Base-by-base conservation (phyloP, 2,797 vertebrate species). In the Sebastes baramenuke region DNA sequence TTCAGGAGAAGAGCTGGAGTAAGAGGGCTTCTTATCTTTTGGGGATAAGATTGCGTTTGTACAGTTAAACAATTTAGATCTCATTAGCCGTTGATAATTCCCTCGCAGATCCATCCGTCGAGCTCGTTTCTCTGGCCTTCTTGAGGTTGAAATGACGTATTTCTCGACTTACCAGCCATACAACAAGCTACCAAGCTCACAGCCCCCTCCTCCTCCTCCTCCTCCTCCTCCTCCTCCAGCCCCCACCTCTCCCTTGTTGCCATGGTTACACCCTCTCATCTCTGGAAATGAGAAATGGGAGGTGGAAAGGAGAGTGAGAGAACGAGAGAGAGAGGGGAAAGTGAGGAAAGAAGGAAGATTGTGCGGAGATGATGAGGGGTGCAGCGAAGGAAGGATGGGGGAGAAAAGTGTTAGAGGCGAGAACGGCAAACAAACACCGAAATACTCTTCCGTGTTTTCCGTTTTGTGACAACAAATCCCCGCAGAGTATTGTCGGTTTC, bases 231-330 rank as follows among this genome's bases (percentile, higher is more conserved):
- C 38, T 75, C 58, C 77, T 89, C 83, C 79, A 61, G 86, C 90
- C 90, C 72, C 92, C 93, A 88, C 88, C 92, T 92, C 87, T 93
- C 83, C 89, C 91, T 88, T 94, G 95, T 96, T 96, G 93, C 95
- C 93, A 96, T 96, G 95, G 95, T 94, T 94, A 96, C 95, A 94
- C 85, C 91, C 91, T 95, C 94, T 93, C 94, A 90, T 95, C 93
- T 95, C 89, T 89, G 87, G 82, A 91, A 92, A 92, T 80, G 90
- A 92, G 89, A 92, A 89, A 87, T 59, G 79, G 92, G 91, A 90
- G 88, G 86, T 75, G 89, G 84, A 88, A 82, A 78, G 80, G 77
- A 90, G 87, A 89, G 87, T 56, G 87, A 88, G 92, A 84, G 90
- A 89, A 83, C 24, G 32, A 67, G 68, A 55, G 32, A 67, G 68